Evolutionary conservation across 2,113 vertebrate genomes (phyloP).

Genomic region (Ornithorhynchus anatinus): DNA sequence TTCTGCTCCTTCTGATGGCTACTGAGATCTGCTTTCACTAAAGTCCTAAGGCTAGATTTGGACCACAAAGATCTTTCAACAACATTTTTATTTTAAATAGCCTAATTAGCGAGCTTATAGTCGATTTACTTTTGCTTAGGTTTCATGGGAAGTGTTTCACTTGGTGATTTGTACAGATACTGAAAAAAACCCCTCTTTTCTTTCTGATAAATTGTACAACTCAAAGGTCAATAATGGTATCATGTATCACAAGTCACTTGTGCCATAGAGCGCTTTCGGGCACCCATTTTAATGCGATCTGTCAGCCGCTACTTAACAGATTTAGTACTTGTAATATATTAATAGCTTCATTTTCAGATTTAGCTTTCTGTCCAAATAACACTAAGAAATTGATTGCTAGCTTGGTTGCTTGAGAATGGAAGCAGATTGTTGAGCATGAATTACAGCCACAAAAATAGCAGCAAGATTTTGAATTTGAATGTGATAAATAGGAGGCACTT

Average conservation of each 20-base stretch:
- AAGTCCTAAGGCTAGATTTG: not conserved
- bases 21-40: not conserved
- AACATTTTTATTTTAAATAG: not conserved
- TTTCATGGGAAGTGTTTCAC: conserved; percentile 4
- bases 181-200: not conserved
- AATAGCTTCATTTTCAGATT: conserved; percentile 58
- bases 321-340: conserved; percentile 60
- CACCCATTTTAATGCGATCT: conserved; percentile 49
- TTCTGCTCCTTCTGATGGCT: not conserved
- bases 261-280: conserved; percentile 44
- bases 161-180: not conserved
- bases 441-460: conserved; percentile 48
- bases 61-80: not conserved
- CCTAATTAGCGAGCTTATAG: conserved; percentile 20
- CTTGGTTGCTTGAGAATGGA: conserved; percentile 42
- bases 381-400: conserved; percentile 61
- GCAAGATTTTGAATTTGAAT: conserved; percentile 16
- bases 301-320: conserved; percentile 55
- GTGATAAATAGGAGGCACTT: conserved; percentile 35
- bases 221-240: conserved; percentile 63
- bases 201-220: conserved; percentile 41
- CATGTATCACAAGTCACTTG: conserved; percentile 57
- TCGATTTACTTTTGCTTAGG: not conserved
- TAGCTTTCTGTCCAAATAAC: conserved; percentile 52
- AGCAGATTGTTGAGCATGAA: conserved; percentile 54